Evolutionary conservation across 2,888 invertebrate genomes (phyloP).

Genomic region (Chymomyza fuscimana): DNA sequence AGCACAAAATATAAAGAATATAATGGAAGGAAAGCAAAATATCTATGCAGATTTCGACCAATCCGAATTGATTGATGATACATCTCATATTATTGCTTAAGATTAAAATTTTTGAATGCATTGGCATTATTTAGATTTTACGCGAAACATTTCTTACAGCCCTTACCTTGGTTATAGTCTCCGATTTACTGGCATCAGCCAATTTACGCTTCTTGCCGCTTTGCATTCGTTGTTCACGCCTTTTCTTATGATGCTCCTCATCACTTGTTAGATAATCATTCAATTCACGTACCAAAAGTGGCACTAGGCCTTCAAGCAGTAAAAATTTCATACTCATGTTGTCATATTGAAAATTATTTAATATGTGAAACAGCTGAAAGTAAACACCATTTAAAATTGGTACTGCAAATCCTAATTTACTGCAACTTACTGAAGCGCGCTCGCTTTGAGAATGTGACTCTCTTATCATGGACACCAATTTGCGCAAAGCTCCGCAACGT

Average conservation of each 20-base stretch:
- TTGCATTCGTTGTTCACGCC: slow-evolving; percentile 74
- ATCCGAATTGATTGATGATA: no score
- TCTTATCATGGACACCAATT: slow-evolving; percentile 75
- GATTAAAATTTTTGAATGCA: no score
- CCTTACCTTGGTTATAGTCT: slow-evolving; percentile 68
- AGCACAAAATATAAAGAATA: background rate
- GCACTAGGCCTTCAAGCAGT: slow-evolving; percentile 81
- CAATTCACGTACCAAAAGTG: slow-evolving; percentile 81
- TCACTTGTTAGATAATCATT: slow-evolving; percentile 76
- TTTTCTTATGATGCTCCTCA: slow-evolving; percentile 75
- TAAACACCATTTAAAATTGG: background rate
- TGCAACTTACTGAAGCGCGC: slow-evolving; percentile 67
- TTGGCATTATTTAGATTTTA: background rate
- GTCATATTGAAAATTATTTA: slow-evolving; percentile 80
- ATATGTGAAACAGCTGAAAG: slow-evolving; percentile 74
- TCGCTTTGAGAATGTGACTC: slow-evolving; percentile 73
- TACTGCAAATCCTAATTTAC: background rate
- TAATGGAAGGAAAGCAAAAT: no score
- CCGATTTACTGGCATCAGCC: slow-evolving; percentile 51
- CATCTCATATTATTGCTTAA: no score
- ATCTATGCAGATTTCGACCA: no score
- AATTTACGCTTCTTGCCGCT: slow-evolving; percentile 75
- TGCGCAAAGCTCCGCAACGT: slow-evolving; percentile 76
- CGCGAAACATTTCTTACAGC: background rate
- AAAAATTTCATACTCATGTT: slow-evolving; percentile 81